Percentiles rank a stretch among this genome's conserved stretches.
Conservation (phyloP, 2,797 vertebrate species). For the Parambassis ranga region DNA sequence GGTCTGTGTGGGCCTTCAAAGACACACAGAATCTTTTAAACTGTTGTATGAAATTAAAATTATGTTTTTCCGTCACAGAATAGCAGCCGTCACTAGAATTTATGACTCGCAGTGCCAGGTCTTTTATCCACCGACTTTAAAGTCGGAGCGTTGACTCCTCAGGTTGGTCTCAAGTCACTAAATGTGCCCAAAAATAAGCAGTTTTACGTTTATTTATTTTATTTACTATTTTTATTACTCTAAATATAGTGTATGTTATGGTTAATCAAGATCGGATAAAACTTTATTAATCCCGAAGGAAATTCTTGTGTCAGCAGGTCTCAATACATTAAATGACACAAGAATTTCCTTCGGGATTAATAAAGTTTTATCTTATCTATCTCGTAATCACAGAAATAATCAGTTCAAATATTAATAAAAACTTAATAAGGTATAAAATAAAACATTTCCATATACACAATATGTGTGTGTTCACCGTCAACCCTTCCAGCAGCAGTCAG, state of each 20-base stretch:
- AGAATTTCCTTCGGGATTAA: no score
- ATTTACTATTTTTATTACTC: no score
- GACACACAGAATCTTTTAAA: not conserved
- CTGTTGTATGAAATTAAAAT: not conserved
- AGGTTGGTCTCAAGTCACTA: not conserved
- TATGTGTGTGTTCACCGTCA: conserved; percentile 16
- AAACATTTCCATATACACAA: not conserved
- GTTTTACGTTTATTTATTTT: no score
- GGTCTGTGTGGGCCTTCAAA: not conserved
- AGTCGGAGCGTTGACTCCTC: not conserved
- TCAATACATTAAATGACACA: no score
- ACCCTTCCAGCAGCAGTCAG: not conserved
- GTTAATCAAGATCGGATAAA: no score
- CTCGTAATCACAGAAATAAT: not conserved
- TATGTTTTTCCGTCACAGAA: not conserved
- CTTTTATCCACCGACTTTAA: no score
- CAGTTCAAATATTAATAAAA: no score
- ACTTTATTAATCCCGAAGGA: no score
- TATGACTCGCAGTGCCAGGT: no score
- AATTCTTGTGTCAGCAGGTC: no score
- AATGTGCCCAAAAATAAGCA: not conserved
- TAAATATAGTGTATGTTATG: no score
- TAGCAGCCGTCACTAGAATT: not conserved
- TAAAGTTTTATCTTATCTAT: not conserved
- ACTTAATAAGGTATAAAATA: no score